A percentile compares a stretch with the other conserved stretches of the same genome.
phyloP scores from a whole-genome alignment of 1,140 invertebrate genomes.

The Drosophila nikananu region DNA sequence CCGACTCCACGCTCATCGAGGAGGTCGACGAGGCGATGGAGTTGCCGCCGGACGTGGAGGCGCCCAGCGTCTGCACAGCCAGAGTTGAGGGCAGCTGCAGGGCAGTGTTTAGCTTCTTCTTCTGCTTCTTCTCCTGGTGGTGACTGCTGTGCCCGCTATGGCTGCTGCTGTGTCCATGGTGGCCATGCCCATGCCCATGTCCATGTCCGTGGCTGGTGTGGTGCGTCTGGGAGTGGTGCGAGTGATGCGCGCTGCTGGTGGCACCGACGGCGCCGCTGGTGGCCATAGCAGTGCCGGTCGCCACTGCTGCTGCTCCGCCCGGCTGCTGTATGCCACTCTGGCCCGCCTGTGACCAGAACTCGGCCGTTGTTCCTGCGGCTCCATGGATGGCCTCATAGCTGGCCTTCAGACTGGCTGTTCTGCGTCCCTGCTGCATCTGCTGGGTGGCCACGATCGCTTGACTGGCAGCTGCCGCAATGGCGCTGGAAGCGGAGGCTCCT shows the following conservation, averaged over 20 bases:
- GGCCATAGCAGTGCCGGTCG: slow-evolving; percentile 1
- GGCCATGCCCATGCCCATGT: slow-evolving; percentile 26
- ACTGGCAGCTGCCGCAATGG: slow-evolving; percentile 97
- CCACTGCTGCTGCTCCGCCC: slow-evolving; percentile 35
- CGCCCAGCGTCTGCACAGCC: slow-evolving; percentile 38
- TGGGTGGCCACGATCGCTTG: slow-evolving; percentile 98
- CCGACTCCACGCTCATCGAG: slow-evolving; percentile 66
- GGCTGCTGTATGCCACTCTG: slow-evolving; percentile 23
- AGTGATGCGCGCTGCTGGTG: slow-evolving; percentile 30
- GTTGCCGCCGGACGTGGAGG: slow-evolving; percentile 52
- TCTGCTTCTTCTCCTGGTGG: slow-evolving; percentile 77
- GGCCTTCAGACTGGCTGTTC: slow-evolving; percentile 97
- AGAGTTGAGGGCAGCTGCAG: slow-evolving; percentile 20
- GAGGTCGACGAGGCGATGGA: slow-evolving; percentile 66
- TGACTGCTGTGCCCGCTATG: slow-evolving; percentile 28
- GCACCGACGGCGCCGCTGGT: not conserved
- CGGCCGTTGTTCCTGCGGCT: slow-evolving; percentile 86
- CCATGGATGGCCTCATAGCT: slow-evolving; percentile 94
- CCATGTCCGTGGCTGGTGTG: slow-evolving; percentile 32
- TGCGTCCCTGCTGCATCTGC: slow-evolving; percentile 97
- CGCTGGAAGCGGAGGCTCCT: slow-evolving; percentile 88
- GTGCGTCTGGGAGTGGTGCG: slow-evolving; percentile 39
- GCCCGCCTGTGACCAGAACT: slow-evolving; percentile 85
- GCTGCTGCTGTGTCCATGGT: slow-evolving; percentile 12
- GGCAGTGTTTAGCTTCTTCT: slow-evolving; percentile 68